These are phyloP conservation scores for Pedionomus torquatus DNA, from an alignment of 2,113 vertebrate genomes.

Conservation along the genomic window DNA sequence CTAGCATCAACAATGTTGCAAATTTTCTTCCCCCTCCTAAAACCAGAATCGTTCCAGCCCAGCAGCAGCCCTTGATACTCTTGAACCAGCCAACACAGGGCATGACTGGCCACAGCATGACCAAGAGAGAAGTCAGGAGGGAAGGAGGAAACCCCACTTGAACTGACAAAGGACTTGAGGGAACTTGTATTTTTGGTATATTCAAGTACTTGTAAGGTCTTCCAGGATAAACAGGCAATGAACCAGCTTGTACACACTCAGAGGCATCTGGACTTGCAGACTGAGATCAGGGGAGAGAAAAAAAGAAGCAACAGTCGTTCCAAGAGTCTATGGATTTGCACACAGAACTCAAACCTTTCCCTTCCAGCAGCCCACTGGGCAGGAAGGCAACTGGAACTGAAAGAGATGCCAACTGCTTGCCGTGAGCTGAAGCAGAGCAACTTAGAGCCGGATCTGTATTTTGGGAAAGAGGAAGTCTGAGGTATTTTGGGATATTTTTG, in stretches of 20 bases:
- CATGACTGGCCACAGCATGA: not conserved
- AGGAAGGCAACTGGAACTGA: not conserved
- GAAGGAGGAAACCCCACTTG: not conserved
- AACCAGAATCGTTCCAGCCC: not conserved
- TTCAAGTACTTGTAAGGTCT: not conserved
- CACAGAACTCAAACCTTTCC: not conserved
- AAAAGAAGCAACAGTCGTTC: not conserved
- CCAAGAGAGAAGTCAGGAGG: not conserved
- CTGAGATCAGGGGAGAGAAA: not conserved
- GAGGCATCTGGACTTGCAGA: not conserved
- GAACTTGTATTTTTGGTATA: not conserved
- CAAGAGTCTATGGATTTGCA: not conserved
- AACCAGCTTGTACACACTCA: not conserved
- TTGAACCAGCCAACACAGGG: not conserved
- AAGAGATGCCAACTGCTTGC: not conserved
- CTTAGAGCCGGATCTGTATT: not conserved
- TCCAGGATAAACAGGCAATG: conserved; percentile 1
- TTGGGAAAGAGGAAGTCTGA: not conserved
- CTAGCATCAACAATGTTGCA: not conserved
- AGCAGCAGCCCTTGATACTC: not conserved
- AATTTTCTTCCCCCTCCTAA: not conserved
- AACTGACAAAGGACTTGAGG: not conserved
- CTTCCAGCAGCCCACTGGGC: not conserved
- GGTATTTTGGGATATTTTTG: not conserved
- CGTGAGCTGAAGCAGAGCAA: not conserved